phyloP scores from a whole-genome alignment of 2,888 invertebrate species.

The Mycalesis mineus region DNA sequence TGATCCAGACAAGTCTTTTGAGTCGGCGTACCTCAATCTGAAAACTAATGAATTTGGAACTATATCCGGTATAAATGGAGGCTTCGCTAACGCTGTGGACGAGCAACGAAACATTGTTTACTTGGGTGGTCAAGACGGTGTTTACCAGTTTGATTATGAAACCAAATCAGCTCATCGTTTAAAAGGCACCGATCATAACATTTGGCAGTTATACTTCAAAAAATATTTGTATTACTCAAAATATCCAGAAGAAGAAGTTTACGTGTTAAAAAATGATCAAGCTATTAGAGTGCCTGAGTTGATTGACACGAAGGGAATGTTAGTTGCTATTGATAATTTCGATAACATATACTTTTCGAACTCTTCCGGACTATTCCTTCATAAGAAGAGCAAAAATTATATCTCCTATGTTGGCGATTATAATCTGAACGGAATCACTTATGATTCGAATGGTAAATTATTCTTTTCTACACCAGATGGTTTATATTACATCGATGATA shows the following conservation, averaged over 20 bases:
- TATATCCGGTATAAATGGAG: slow-evolving; percentile 45
- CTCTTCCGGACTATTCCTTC: slow-evolving; percentile 23
- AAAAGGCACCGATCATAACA: slow-evolving; percentile 37
- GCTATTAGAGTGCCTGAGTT: slow-evolving; percentile 30
- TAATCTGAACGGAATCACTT: slow-evolving; percentile 34
- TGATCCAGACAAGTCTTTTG: slow-evolving; percentile 33
- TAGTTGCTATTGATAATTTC: slow-evolving; percentile 33
- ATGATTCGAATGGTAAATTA: slow-evolving; percentile 36
- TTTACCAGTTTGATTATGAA: slow-evolving; percentile 49
- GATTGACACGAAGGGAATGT: slow-evolving; percentile 30
- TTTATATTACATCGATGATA: slow-evolving; percentile 33
- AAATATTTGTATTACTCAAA: slow-evolving; percentile 53
- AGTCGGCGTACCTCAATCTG: slow-evolving; percentile 48
- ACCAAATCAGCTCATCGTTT: slow-evolving; percentile 40
- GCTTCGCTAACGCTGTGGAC: slow-evolving; percentile 56
- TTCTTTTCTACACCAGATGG: slow-evolving; percentile 37
- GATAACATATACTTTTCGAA: slow-evolving; percentile 36
- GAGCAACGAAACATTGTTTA: slow-evolving; percentile 42
- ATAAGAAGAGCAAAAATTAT: slow-evolving; percentile 21
- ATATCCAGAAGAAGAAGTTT: slow-evolving; percentile 36
- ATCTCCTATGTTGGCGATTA: slow-evolving; percentile 31
- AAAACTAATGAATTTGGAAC: slow-evolving; percentile 43
- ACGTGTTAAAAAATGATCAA: slow-evolving; percentile 28
- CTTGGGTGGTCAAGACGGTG: slow-evolving; percentile 53
- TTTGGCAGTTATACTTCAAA: slow-evolving; percentile 64